These are phyloP conservation scores for Bettongia penicillata DNA, from an alignment of 2,113 vertebrate species.

Conservation along the genomic window DNA sequence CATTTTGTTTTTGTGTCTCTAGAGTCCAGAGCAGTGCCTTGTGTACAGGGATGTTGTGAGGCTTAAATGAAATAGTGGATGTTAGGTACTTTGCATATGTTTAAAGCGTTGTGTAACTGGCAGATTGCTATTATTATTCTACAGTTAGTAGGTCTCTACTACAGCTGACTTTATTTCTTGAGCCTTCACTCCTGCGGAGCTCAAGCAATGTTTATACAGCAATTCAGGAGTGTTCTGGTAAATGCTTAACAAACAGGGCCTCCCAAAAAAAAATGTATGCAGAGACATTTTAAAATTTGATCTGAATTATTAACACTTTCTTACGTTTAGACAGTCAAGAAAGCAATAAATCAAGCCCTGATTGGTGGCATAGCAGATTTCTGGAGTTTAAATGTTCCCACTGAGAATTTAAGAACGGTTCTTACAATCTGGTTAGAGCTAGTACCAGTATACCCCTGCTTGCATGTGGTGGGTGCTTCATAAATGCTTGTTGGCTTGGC, in stretches of 20 bases:
- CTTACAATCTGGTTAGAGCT: neutral
- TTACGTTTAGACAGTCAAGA: neutral
- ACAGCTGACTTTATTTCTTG: neutral
- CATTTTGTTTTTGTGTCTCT: neutral
- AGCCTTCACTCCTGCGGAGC: neutral
- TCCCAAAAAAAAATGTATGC: neutral
- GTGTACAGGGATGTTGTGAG: too few species aligned
- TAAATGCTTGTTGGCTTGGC: neutral
- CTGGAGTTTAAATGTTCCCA: neutral
- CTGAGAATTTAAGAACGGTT: neutral
- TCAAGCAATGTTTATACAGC: neutral
- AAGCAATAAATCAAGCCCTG: neutral
- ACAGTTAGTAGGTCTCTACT: neutral
- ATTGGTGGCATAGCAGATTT: neutral
- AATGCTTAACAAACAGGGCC: neutral
- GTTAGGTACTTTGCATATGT: neutral
- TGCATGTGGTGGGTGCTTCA: neutral
- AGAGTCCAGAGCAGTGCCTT: neutral
- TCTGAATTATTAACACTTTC: neutral
- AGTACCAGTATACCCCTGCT: neutral
- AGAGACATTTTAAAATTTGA: neutral
- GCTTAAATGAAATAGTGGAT: neutral
- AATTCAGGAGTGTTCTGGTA: neutral
- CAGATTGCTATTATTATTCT: neutral
- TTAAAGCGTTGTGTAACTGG: neutral